phyloP scores from a whole-genome alignment of 2,888 invertebrate genomes.

The Acholoe squamosa region DNA sequence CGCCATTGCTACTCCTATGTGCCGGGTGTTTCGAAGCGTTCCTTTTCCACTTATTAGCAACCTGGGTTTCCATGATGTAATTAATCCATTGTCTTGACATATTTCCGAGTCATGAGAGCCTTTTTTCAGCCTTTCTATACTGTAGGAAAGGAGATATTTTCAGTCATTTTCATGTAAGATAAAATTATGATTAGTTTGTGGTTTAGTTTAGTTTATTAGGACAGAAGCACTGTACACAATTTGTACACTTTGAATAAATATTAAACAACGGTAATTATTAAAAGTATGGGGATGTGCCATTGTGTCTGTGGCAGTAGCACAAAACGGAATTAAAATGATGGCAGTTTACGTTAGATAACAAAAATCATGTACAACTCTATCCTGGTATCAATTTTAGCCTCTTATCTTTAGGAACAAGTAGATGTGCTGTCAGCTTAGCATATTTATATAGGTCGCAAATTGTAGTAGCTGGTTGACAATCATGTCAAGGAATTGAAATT shows the following conservation, averaged over 20 bases:
- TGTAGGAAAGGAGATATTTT: not conserved
- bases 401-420: no score
- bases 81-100: not conserved
- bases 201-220: not conserved
- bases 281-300: no score
- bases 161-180: not conserved
- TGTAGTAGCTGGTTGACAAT: not conserved
- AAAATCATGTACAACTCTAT: no score
- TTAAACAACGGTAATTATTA: no score
- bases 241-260: no score
- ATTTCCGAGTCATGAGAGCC: not conserved
- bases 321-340: no score
- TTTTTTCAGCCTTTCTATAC: not conserved
- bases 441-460: not conserved
- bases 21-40: not conserved
- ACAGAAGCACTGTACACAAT: no score
- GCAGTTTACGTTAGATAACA: no score
- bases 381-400: no score
- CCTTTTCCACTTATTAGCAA: not conserved
- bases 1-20: not conserved
- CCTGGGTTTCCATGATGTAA: slow-evolving; percentile 18
- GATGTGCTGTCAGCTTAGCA: no score
- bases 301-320: no score
- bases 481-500: slow-evolving; percentile 23
- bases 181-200: not conserved